Evolutionary conservation across 1,140 invertebrate genomes (phyloP).

Genomic region (Eueides isabella): DNA sequence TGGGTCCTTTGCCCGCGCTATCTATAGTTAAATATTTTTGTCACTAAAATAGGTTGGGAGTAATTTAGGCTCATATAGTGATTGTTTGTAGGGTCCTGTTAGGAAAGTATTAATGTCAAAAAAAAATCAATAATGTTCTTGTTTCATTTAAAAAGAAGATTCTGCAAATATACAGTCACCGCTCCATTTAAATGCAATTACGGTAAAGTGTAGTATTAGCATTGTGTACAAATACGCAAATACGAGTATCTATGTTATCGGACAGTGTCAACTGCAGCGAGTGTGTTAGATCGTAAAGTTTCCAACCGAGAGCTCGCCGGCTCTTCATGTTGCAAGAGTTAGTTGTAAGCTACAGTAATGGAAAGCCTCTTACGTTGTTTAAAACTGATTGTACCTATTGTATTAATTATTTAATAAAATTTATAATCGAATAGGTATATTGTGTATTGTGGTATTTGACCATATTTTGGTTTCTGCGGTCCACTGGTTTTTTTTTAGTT

Average conservation of each 20-base stretch:
- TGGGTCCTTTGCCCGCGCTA: no score
- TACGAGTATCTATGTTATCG: neutral
- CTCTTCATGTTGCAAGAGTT: neutral
- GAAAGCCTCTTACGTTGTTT: constrained; percentile 24
- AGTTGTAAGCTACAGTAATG: constrained; percentile 17
- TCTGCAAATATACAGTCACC: neutral
- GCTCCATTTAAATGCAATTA: neutral
- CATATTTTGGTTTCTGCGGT: no score
- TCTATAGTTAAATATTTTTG: no score
- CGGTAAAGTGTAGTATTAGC: neutral
- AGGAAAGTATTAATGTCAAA: no score
- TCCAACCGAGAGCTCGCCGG: neutral
- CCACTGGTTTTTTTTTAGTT: no score
- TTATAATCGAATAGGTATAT: no score
- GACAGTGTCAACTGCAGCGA: constrained; percentile 6
- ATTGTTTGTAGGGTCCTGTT: no score
- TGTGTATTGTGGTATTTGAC: no score
- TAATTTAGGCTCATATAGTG: no score
- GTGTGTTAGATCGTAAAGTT: constrained; percentile 21
- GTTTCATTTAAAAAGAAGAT: neutral
- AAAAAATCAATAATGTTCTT: neutral
- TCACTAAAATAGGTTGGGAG: no score
- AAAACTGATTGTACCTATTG: neutral
- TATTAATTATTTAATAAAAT: no score
- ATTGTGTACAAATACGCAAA: neutral